phyloP scores from a whole-genome alignment of 2,113 vertebrate species.

The Dunckerocampus dactyliophorus region DNA sequence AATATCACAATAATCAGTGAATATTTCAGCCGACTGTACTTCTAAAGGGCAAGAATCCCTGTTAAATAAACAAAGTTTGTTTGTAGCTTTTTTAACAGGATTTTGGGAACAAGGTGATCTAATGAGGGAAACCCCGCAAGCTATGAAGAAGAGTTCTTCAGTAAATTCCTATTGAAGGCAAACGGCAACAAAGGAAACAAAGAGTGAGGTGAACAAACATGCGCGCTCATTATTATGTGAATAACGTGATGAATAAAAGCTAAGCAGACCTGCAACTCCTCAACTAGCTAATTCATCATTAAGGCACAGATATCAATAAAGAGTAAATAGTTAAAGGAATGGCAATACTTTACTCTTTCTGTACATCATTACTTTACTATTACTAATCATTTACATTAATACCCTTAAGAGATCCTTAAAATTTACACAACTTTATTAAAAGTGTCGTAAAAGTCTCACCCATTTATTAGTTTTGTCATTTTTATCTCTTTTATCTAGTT shows the following conservation, averaged over 20 bases:
- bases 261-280: not conserved
- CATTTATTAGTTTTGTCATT: too few relatives aligned
- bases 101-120: conserved; percentile 13
- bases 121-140: conserved; percentile 15
- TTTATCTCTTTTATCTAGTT: too few relatives aligned
- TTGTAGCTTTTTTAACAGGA: not conserved
- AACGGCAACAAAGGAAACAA: conserved; percentile 9
- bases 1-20: not conserved
- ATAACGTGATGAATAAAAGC: not conserved
- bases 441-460: too few relatives aligned
- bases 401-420: not conserved
- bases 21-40: not conserved
- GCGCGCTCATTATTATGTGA: not conserved
- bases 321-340: not conserved
- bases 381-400: too few relatives aligned
- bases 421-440: not conserved
- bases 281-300: not conserved
- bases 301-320: not conserved
- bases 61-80: not conserved
- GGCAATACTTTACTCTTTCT: not conserved
- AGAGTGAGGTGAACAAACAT: not conserved
- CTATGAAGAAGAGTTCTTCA: not conserved
- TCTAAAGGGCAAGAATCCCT: not conserved
- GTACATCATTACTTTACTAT: too few relatives aligned
- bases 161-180: not conserved